These are phyloP conservation scores for Calameuta filiformis DNA, from an alignment of 2,888 invertebrate genomes.

Conservation along the genomic window DNA sequence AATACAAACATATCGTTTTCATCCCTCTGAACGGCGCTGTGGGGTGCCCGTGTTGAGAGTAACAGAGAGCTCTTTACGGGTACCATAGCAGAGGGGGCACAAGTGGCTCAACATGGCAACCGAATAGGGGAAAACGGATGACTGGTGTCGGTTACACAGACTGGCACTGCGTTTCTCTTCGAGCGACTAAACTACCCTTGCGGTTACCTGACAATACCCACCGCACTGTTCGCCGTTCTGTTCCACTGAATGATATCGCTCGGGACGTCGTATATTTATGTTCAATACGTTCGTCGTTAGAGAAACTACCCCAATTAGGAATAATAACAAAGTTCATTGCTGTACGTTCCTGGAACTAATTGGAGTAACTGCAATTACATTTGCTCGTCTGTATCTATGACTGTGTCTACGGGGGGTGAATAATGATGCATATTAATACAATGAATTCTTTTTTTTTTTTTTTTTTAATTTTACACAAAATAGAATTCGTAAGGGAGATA, in stretches of 20 bases:
- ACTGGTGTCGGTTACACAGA: slow-evolving; percentile 62
- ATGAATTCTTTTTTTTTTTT: not conserved
- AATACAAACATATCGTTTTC: slow-evolving; percentile 53
- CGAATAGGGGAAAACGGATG: slow-evolving; percentile 54
- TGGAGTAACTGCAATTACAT: not conserved
- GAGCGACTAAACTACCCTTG: slow-evolving; percentile 46
- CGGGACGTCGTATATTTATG: not conserved
- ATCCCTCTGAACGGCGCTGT: slow-evolving; percentile 23
- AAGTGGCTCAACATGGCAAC: slow-evolving; percentile 54
- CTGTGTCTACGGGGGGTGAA: not conserved
- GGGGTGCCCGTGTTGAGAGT: slow-evolving; percentile 26
- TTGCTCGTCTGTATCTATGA: not conserved
- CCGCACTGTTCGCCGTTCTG: not conserved
- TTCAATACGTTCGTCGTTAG: slow-evolving; percentile 9
- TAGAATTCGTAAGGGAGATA: not conserved
- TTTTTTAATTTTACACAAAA: not conserved
- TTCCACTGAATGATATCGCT: slow-evolving; percentile 1
- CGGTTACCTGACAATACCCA: slow-evolving; percentile 40
- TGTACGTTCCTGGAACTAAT: not conserved
- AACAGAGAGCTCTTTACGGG: slow-evolving; percentile 13
- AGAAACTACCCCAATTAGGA: slow-evolving; percentile 2
- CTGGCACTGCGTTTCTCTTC: slow-evolving; percentile 51
- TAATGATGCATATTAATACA: not conserved
- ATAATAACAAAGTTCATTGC: not conserved
- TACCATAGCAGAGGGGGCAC: slow-evolving; percentile 36